Conservation (phyloP, 1,140 invertebrate genomes). For the Neotoxoptera formosana region DNA sequence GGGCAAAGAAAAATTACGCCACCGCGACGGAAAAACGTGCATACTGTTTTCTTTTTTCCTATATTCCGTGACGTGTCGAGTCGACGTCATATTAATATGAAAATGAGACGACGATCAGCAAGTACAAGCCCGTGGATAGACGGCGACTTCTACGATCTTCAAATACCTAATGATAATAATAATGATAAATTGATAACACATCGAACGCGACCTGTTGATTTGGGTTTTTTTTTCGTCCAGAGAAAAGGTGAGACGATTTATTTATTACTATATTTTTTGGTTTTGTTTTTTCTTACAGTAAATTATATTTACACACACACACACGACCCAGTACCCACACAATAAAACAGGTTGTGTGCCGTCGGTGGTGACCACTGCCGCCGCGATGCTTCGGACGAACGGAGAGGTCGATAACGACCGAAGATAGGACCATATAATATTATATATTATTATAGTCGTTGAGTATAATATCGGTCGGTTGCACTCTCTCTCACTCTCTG, state of each 20-base stretch:
- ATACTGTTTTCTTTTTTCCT: no score
- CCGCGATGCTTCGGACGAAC: not conserved
- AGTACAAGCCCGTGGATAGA: not conserved
- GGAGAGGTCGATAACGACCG: conserved; percentile 12
- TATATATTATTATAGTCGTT: not conserved
- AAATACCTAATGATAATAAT: not conserved
- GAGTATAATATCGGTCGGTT: not conserved
- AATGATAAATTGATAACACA: not conserved
- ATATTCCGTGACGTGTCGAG: no score
- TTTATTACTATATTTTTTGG: not conserved
- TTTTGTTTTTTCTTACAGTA: not conserved
- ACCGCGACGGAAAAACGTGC: no score
- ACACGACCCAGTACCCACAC: not conserved
- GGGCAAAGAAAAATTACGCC: no score
- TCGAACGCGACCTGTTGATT: not conserved
- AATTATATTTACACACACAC: not conserved
- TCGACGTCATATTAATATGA: not conserved
- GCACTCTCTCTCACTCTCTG: not conserved
- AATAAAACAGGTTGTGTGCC: conserved; percentile 45
- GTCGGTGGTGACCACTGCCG: not conserved
- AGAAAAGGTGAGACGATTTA: not conserved
- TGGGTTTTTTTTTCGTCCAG: not conserved
- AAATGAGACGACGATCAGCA: not conserved
- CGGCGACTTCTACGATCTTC: not conserved
- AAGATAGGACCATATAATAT: conserved; percentile 7